phyloP scores from a whole-genome alignment of 37 sponge, comb jelly and placozoan species.

The Beroe forskalii region DNA sequence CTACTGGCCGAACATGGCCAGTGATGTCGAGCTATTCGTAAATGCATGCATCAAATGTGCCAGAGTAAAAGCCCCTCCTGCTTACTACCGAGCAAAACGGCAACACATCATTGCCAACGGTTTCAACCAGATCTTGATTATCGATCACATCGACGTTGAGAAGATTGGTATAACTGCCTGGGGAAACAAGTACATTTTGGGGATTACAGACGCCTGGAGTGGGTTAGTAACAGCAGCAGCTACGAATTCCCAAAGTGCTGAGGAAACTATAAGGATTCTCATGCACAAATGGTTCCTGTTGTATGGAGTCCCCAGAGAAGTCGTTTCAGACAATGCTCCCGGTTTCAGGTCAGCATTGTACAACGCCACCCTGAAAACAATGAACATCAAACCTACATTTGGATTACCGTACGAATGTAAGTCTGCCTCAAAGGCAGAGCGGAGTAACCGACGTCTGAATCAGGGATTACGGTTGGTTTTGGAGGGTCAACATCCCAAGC shows the following conservation, averaged over 20 bases:
- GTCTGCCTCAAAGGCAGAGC: conserved; percentile 8
- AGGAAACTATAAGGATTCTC: not conserved
- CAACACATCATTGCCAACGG: conserved; percentile 2
- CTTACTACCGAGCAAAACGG: not conserved
- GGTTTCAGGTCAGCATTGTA: not conserved
- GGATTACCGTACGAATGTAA: conserved; percentile 1
- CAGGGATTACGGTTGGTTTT: not conserved
- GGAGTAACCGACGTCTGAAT: not conserved
- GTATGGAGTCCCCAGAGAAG: conserved; percentile 19
- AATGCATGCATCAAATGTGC: conserved; percentile 15
- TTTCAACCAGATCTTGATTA: conserved; percentile 17
- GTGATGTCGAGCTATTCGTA: conserved; percentile 1
- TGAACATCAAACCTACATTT: not conserved
- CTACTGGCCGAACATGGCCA: conserved; percentile 5
- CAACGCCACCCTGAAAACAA: not conserved
- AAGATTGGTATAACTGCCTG: not conserved
- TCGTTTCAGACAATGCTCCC: not conserved
- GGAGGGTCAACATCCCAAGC: not conserved
- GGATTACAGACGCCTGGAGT: not conserved
- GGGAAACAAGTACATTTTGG: conserved; percentile 4
- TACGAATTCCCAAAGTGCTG: not conserved
- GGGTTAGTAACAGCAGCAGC: not conserved
- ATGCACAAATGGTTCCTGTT: conserved; percentile 6
- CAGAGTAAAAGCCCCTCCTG: not conserved
- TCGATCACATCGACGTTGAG: conserved; percentile 13